A percentile compares a stretch with the other conserved stretches of the same genome.
phyloP scores from a whole-genome alignment of 2,113 vertebrate species.

The Coreoperca whiteheadi region DNA sequence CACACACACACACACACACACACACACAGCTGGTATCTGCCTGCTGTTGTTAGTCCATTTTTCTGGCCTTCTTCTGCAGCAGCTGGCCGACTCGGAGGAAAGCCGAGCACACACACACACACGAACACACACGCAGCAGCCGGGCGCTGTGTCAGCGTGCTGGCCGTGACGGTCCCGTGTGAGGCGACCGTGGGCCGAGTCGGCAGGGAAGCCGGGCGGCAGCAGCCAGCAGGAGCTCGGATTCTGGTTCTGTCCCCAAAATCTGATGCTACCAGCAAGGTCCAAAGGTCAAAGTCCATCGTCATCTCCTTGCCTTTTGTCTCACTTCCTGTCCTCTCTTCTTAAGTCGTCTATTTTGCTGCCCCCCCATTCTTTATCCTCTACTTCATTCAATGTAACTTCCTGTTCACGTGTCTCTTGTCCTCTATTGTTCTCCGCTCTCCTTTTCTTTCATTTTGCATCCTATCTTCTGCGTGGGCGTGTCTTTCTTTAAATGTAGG shows the following conservation, averaged over 20 bases:
- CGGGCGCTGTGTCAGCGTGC: slow-evolving; percentile 58
- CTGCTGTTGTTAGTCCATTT: slow-evolving; percentile 40
- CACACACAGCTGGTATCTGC: slow-evolving; percentile 50
- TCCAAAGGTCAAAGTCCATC: slow-evolving; percentile 7
- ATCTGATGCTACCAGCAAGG: slow-evolving; percentile 7
- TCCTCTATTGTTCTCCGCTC: too few relatives aligned
- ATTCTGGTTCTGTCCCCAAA: slow-evolving; percentile 18
- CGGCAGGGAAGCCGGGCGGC: slow-evolving; percentile 29
- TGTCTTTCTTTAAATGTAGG: background rate
- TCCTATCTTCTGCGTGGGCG: background rate
- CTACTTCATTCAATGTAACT: background rate
- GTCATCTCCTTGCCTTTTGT: background rate
- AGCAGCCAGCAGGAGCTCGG: background rate
- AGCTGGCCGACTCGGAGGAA: slow-evolving; percentile 43
- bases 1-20: slow-evolving; percentile 27
- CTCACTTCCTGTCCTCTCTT: background rate
- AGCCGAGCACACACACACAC: slow-evolving; percentile 11
- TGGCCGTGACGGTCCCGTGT: slow-evolving; percentile 44
- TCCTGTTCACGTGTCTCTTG: background rate
- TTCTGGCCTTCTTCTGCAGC: slow-evolving; percentile 62
- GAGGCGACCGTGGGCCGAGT: slow-evolving; percentile 38
- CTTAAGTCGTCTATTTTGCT: background rate
- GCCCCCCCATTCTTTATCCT: too few relatives aligned
- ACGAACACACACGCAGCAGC: background rate
- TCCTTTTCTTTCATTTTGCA: background rate